These are phyloP conservation scores for Anas platyrhynchos DNA, from an alignment of 2,113 vertebrate genomes.

Conservation along the genomic window DNA sequence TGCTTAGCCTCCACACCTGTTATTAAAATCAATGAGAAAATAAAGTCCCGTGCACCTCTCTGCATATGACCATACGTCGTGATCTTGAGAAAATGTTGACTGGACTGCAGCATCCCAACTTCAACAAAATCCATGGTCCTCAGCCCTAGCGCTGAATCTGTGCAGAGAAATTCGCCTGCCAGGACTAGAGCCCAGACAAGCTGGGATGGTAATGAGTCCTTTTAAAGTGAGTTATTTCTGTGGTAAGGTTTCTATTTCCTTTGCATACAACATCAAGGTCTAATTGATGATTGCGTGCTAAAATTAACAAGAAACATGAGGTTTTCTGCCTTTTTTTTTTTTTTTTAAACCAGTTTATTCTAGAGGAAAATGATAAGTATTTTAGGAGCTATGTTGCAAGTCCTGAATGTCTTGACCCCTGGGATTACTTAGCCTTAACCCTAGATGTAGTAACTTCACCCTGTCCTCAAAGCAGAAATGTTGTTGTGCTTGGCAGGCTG, in stretches of 20 bases:
- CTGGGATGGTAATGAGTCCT: background rate
- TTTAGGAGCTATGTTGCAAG: slow-evolving; percentile 23
- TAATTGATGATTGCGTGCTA: background rate
- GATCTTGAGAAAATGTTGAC: background rate
- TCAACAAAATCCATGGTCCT: background rate
- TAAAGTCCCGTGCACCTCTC: background rate
- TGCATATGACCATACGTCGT: background rate
- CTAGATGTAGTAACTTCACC: slow-evolving; percentile 13
- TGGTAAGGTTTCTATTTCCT: background rate
- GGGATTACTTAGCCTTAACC: slow-evolving; percentile 31
- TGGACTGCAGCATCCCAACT: background rate
- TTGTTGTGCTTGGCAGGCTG: background rate
- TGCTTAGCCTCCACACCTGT: background rate
- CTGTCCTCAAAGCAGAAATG: background rate
- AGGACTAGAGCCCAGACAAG: background rate
- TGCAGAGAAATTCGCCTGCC: background rate
- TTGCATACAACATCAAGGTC: background rate
- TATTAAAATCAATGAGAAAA: background rate
- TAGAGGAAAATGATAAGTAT: background rate
- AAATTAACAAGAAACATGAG: background rate
- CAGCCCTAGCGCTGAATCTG: background rate
- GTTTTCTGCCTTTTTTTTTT: too few relatives aligned
- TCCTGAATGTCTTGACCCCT: background rate
- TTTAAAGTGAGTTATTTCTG: background rate
- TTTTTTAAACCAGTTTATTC: background rate